Conservation (phyloP, 2,888 invertebrate genomes). For the Hyppa rectilinea region DNA sequence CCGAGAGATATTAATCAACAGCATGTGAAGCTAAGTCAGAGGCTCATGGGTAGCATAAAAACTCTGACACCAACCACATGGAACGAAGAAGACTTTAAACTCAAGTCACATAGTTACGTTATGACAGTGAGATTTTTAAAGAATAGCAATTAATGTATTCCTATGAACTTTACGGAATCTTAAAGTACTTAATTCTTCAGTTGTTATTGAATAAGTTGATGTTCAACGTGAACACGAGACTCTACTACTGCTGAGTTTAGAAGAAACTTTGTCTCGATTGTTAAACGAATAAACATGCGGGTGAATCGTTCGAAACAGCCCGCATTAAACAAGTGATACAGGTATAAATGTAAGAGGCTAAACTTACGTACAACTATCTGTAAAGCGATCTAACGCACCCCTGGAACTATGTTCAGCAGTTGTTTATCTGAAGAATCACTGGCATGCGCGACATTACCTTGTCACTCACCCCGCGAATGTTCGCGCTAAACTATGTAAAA, state of each 20-base stretch:
- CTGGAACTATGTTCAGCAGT: slow-evolving; percentile 56
- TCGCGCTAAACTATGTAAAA: slow-evolving; percentile 30
- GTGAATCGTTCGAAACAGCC: slow-evolving; percentile 46
- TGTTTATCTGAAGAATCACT: slow-evolving; percentile 60
- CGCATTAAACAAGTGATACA: slow-evolving; percentile 49
- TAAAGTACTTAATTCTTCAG: background rate
- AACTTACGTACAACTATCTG: slow-evolving; percentile 71
- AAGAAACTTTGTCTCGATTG: slow-evolving; percentile 41
- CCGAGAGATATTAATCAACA: too few species aligned
- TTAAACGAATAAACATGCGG: slow-evolving; percentile 36
- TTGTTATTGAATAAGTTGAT: background rate
- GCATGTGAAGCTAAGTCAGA: too few species aligned
- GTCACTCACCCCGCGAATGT: slow-evolving; percentile 33
- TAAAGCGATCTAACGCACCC: slow-evolving; percentile 69
- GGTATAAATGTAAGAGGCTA: slow-evolving; percentile 49
- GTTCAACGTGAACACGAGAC: background rate
- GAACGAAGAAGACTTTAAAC: too few species aligned
- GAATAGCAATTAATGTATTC: too few species aligned
- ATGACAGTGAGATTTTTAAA: too few species aligned
- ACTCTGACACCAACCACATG: too few species aligned
- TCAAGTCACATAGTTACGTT: too few species aligned
- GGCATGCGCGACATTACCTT: slow-evolving; percentile 49
- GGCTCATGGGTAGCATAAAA: too few species aligned
- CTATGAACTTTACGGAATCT: background rate
- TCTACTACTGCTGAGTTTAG: background rate